Conservation (phyloP, 2,888 invertebrate species). For the Oscheius sp. region DNA sequence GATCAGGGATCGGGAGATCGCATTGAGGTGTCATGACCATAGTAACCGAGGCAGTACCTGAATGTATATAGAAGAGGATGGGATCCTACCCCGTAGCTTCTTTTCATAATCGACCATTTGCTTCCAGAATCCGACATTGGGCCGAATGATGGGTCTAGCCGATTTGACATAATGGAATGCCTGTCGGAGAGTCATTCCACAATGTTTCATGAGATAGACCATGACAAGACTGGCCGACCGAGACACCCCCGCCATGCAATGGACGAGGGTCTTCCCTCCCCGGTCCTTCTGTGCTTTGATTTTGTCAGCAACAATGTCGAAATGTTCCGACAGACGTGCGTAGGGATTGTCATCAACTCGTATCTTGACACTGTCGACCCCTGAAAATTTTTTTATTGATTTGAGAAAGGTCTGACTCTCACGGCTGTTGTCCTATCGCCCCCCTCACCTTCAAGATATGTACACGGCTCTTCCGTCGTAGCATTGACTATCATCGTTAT, state of each 20-base stretch:
- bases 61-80: neutral
- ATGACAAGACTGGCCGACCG: slow-evolving; percentile 85
- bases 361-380: slow-evolving; percentile 78
- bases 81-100: slow-evolving; percentile 48
- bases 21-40: slow-evolving; percentile 65
- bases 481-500: slow-evolving; percentile 84
- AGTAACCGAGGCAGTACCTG: slow-evolving; percentile 55
- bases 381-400: slow-evolving; percentile 42
- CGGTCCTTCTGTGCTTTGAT: slow-evolving; percentile 68
- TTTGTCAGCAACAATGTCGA: slow-evolving; percentile 76
- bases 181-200: slow-evolving; percentile 79
- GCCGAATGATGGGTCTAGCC: slow-evolving; percentile 83
- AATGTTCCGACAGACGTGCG: slow-evolving; percentile 80
- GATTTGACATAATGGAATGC: slow-evolving; percentile 72
- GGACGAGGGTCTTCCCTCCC: slow-evolving; percentile 81
- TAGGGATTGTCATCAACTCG: slow-evolving; percentile 81
- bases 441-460: slow-evolving; percentile 69
- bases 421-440: neutral
- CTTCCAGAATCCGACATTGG: slow-evolving; percentile 88
- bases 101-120: slow-evolving; percentile 86
- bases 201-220: slow-evolving; percentile 87
- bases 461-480: slow-evolving; percentile 82
- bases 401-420: neutral
- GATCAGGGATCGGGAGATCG: slow-evolving; percentile 66
- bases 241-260: slow-evolving; percentile 89